A percentile compares a stretch with the other conserved stretches of the same genome.
These are phyloP conservation scores for Erythrocercus mccallii DNA, from an alignment of 2,113 vertebrate species.

Conservation along the genomic window DNA sequence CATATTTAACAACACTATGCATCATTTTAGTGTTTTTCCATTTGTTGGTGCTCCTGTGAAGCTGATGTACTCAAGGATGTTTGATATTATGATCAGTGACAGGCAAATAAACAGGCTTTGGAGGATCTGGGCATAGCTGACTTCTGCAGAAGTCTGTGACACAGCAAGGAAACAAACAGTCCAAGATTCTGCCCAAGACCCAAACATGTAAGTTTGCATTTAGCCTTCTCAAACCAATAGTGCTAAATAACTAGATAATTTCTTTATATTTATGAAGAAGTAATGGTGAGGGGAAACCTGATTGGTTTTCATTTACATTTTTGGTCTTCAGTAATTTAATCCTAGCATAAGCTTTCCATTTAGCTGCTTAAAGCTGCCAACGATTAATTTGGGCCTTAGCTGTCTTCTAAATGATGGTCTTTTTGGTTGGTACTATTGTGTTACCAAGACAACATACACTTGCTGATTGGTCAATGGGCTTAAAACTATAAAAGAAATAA, in stretches of 20 bases:
- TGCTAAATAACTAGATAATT: neutral
- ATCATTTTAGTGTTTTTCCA: neutral
- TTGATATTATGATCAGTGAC: neutral
- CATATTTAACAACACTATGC: neutral
- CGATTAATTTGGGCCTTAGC: neutral
- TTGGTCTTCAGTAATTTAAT: neutral
- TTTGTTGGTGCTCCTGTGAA: neutral
- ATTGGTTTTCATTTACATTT: neutral
- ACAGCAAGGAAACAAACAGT: neutral
- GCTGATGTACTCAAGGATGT: neutral
- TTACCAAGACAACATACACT: neutral
- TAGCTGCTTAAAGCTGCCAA: neutral
- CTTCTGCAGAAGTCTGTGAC: neutral
- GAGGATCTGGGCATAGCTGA: neutral
- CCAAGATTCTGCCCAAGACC: neutral
- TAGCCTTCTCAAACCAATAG: neutral
- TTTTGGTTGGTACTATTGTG: neutral
- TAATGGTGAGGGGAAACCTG: neutral
- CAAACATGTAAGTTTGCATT: accelerated
- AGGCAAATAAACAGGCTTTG: neutral
- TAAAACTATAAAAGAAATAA: neutral
- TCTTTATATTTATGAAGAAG: neutral
- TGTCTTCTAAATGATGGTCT: neutral
- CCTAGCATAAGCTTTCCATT: neutral
- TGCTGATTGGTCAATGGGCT: neutral